Conservation (phyloP, 2,113 vertebrate species). For the Sinocyclocheilus maitianheensis region DNA sequence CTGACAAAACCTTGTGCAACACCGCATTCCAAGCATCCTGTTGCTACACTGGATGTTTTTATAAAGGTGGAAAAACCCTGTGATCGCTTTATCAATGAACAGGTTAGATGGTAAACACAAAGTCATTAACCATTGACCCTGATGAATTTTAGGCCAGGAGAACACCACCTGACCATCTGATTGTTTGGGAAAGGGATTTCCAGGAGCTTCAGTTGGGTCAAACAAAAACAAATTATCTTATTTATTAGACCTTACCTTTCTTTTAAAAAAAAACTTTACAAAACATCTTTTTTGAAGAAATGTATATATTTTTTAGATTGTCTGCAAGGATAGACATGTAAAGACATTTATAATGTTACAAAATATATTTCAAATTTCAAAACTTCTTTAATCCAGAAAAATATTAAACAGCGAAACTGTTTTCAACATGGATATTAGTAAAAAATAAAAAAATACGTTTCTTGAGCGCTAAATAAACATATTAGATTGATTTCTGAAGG, state of each 20-base stretch:
- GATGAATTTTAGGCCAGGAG: slow-evolving; percentile 50
- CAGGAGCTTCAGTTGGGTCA: slow-evolving; percentile 37
- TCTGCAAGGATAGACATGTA: too few relatives aligned
- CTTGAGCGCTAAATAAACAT: too few relatives aligned
- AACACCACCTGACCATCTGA: slow-evolving; percentile 47
- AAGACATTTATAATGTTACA: too few relatives aligned
- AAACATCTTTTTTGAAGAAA: too few relatives aligned
- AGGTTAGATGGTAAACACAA: slow-evolving; percentile 68
- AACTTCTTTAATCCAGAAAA: too few relatives aligned
- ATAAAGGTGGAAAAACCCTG: slow-evolving; percentile 41
- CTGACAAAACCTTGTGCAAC: slow-evolving; percentile 56
- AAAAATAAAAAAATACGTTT: too few relatives aligned
- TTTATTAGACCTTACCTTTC: slow-evolving; percentile 40
- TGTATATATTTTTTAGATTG: too few relatives aligned
- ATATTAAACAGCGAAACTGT: too few relatives aligned
- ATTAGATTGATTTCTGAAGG: too few relatives aligned
- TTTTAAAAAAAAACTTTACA: too few relatives aligned
- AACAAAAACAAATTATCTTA: slow-evolving; percentile 46
- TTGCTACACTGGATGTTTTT: slow-evolving; percentile 63
- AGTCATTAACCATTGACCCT: slow-evolving; percentile 76
- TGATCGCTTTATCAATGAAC: slow-evolving; percentile 70
- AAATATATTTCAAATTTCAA: too few relatives aligned
- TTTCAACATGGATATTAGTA: too few relatives aligned
- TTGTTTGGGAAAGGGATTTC: slow-evolving; percentile 67
- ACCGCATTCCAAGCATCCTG: slow-evolving; percentile 69